These are phyloP conservation scores for Gryon sp. DNA, from an alignment of 1,140 invertebrate genomes.

Conservation along the genomic window DNA sequence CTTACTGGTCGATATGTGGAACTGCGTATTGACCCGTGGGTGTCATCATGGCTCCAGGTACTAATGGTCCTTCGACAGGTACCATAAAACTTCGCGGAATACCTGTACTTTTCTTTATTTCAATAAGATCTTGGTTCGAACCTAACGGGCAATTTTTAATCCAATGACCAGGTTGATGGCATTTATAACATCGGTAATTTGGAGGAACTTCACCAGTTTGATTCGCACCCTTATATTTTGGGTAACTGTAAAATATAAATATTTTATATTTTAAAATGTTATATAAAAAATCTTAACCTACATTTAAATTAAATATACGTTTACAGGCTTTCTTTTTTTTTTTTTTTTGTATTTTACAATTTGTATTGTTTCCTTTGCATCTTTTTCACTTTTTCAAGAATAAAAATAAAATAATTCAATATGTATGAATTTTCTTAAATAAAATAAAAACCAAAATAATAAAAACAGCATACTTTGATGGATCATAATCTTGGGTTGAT, in stretches of 20 bases:
- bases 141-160: slow-evolving; percentile 94
- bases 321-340: too few species aligned
- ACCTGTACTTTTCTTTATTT: slow-evolving; percentile 96
- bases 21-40: slow-evolving; percentile 94
- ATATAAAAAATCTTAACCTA: too few species aligned
- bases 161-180: slow-evolving; percentile 96
- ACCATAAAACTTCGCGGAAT: slow-evolving; percentile 98
- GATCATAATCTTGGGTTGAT: slow-evolving; percentile 97
- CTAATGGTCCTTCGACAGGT: slow-evolving; percentile 91
- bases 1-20: slow-evolving; percentile 88
- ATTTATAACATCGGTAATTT: slow-evolving; percentile 95
- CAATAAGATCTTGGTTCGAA: slow-evolving; percentile 83
- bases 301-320: too few species aligned
- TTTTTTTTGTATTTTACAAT: slow-evolving; percentile 33
- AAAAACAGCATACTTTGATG: slow-evolving; percentile 88
- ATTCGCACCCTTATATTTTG: slow-evolving; percentile 91
- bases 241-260: slow-evolving; percentile 84
- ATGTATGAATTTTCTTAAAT: neutral
- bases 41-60: slow-evolving; percentile 96
- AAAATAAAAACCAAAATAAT: slow-evolving; percentile 7
- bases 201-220: slow-evolving; percentile 93
- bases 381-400: slow-evolving; percentile 51
- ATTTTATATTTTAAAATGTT: too few species aligned
- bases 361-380: neutral
- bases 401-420: slow-evolving; percentile 14